Evolutionary conservation across 2,888 invertebrate species (phyloP), one percentile per base, ranked within the genome.

Genomic region (Furcula furcula): DNA sequence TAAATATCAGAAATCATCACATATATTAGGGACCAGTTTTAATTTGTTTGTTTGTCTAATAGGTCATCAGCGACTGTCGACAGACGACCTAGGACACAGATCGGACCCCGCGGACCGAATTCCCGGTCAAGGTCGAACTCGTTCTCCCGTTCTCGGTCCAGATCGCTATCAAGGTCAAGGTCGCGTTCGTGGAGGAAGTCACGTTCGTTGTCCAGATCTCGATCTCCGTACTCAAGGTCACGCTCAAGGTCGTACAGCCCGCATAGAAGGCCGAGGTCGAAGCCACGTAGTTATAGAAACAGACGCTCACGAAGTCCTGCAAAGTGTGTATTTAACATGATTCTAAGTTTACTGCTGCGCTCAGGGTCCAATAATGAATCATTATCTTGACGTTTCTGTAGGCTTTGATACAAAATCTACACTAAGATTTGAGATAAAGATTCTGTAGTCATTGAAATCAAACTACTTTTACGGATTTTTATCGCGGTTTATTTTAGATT

Each of bases 311-410:
- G 75, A 38, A 86, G 82, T 40, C 74, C 74, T 2, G 46, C 65
- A 55, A 86, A 85, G 87, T 87, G 72, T 73, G 86, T 85, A 80
- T 69, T 55, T 55, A 14, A 3, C n/a, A n/a, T 10, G 13, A 9
- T 26, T 9, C 13, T 4, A 7, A 7, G 9, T n/a, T 21, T 10
- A 9, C 6, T 21, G 6, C 3, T 21, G 5, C n/a, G n/a, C n/a
- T n/a, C n/a, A n/a, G n/a, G n/a, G n/a, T n/a, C n/a, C 20, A n/a
- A 20, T 16, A 7, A 7, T 7, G 5, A 7, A 20, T 3, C 7
- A 7, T 26, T 14, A 13, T 26, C 1, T 9, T n/a, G 1, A 4
- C 4, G 5, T 26, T 12, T 31, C 4, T n/a, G n/a, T n/a, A n/a
- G n/a, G n/a, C n/a, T n/a, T n/a, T n/a, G n/a, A n/a, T n/a, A n/a